Evolutionary conservation across 1,140 invertebrate genomes (phyloP), one percentile per base, ranked within the genome.

Genomic region (Plodia interpunctella): DNA sequence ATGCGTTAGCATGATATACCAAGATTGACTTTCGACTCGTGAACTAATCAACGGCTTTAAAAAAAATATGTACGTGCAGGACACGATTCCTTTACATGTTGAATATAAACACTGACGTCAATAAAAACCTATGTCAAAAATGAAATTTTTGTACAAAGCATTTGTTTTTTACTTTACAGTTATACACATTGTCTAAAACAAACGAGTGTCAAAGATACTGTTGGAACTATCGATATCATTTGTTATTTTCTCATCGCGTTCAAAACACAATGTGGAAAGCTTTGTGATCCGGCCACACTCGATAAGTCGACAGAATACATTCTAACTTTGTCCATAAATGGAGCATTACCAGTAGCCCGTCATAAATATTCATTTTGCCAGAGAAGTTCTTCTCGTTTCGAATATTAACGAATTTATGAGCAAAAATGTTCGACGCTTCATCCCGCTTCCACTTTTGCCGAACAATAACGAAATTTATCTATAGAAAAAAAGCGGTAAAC

Each of bases 321-420:
- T 77, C 68, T 66, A 85, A 85, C 77, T 85, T 85, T 73, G 63
- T 72, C 76, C 80, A 87, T 84, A 87, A 87, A 85, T 76, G 80
- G 72, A 67, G 74, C 76, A 78, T 80, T 81, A 81, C 77, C 78
- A 74, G 73, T 75, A 77, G 76, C 76, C 75, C 68, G 78, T 80
- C 76, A 83, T 88, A 88, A 88, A 88, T 88, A 88, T 88, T 88
- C 83, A 88, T 88, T 86, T 87, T 84, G 68, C 77, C 74, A 78
- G 76, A 79, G 78, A 87, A 88, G 78, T 87, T 88, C 79, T 78
- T 72, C 74, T 76, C 71, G 68, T 70, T 60, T 72, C 70, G 83
- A 83, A 86, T 87, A 87, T 88, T 84, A 87, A 77, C 72, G 74
- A 87, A 86, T 88, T 88, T 88, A 87, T 86, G 86, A 74, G 77